phyloP scores from a whole-genome alignment of 2,797 vertebrate genomes.

The Steatocranus sp. region DNA sequence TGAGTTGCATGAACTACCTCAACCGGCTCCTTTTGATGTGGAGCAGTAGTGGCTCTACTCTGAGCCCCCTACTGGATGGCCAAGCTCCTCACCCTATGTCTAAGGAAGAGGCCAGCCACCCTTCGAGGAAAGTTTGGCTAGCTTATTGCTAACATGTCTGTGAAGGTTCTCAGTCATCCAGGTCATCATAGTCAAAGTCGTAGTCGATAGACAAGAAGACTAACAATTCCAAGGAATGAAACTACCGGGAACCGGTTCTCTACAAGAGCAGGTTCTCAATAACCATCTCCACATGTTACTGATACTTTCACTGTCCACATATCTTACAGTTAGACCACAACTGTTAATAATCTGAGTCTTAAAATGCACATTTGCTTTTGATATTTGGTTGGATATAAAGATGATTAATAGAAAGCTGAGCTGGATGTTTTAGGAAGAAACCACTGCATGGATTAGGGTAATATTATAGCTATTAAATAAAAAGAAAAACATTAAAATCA shows the following conservation, averaged over 20 bases:
- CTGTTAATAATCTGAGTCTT: background rate
- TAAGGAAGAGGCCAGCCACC: background rate
- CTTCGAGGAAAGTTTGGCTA: background rate
- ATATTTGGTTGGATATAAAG: background rate
- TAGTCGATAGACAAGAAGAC: background rate
- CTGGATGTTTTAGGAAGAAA: background rate
- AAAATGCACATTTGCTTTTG: background rate
- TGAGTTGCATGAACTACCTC: background rate
- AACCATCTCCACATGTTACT: background rate
- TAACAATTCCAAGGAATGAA: background rate
- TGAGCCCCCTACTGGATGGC: background rate
- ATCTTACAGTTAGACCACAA: rapidly evolving
- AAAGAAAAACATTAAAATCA: background rate
- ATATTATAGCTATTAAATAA: rapidly evolving
- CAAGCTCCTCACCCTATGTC: background rate
- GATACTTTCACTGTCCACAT: rapidly evolving
- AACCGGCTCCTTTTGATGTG: background rate
- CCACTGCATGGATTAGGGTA: background rate
- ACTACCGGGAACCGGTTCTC: rapidly evolving
- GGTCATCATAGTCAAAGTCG: too few species aligned
- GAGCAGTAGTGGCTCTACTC: background rate
- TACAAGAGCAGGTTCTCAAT: background rate
- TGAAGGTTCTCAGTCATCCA: too few species aligned
- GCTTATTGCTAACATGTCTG: background rate
- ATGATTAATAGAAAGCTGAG: background rate